phyloP scores from a whole-genome alignment of 2,797 vertebrate genomes.

The Miichthys miiuy region DNA sequence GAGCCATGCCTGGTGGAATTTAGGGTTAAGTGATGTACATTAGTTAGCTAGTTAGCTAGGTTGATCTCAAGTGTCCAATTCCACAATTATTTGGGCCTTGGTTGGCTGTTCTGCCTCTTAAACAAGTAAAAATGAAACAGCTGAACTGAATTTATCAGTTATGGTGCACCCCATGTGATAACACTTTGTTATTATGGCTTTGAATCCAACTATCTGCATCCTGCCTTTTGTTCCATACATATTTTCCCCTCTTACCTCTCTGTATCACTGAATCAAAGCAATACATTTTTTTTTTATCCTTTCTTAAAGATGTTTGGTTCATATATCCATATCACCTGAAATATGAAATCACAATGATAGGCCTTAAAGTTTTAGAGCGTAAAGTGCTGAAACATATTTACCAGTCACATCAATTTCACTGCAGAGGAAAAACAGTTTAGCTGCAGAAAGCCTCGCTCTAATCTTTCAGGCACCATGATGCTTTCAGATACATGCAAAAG shows the following conservation, averaged over 20 bases:
- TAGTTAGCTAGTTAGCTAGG: neutral
- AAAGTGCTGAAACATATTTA: neutral
- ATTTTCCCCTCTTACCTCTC: neutral
- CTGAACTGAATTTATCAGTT: neutral
- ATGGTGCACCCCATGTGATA: neutral
- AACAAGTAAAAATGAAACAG: neutral
- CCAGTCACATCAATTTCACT: constrained; percentile 13
- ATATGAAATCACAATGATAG: neutral
- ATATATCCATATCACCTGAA: neutral
- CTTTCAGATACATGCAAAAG: constrained; percentile 13
- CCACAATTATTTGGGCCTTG: no score
- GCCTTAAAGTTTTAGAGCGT: neutral
- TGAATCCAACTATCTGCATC: neutral
- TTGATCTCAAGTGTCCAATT: neutral
- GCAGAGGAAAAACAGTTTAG: constrained; percentile 23
- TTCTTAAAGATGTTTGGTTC: neutral
- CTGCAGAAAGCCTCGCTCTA: constrained; percentile 12
- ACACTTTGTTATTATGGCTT: neutral
- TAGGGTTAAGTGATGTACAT: neutral
- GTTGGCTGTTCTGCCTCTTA: no score
- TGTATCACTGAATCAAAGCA: neutral
- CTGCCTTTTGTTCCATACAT: neutral
- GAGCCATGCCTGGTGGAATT: no score
- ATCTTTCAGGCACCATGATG: constrained; percentile 17
- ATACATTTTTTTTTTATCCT: neutral